phyloP scores from a whole-genome alignment of 1,140 invertebrate genomes.

The Nylanderia fulva region DNA sequence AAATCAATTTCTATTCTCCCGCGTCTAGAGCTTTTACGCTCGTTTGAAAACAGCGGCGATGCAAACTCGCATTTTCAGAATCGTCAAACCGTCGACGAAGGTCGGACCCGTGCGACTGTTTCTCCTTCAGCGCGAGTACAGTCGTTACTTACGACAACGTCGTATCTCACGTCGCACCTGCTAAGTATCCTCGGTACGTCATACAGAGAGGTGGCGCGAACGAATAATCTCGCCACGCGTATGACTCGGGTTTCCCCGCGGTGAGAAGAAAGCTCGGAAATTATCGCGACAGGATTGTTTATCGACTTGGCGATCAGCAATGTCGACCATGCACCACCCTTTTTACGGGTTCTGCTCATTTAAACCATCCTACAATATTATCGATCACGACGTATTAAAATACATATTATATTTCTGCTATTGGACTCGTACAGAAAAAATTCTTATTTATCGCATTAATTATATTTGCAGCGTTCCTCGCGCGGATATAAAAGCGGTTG shows the following conservation, averaged over 20 bases:
- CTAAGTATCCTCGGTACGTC: slow-evolving; percentile 70
- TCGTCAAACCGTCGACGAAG: slow-evolving; percentile 13
- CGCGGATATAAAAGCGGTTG: not conserved
- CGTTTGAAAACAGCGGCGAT: not conserved
- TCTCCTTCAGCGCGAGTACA: slow-evolving; percentile 11
- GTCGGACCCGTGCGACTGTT: slow-evolving; percentile 9
- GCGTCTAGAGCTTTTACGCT: not conserved
- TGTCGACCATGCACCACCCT: slow-evolving; percentile 3
- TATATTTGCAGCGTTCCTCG: not conserved
- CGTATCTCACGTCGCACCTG: slow-evolving; percentile 76
- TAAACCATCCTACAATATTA: slow-evolving; percentile 23
- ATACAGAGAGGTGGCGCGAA: slow-evolving; percentile 51
- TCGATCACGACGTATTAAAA: slow-evolving; percentile 46
- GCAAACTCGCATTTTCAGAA: slow-evolving; percentile 1
- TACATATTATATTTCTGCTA: slow-evolving; percentile 19
- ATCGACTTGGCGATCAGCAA: slow-evolving; percentile 51
- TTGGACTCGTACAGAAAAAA: not conserved
- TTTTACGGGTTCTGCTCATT: not conserved
- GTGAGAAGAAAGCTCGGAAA: slow-evolving; percentile 45
- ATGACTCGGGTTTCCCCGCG: slow-evolving; percentile 21
- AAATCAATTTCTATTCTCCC: slow-evolving; percentile 22
- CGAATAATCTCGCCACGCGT: slow-evolving; percentile 56
- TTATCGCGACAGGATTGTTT: slow-evolving; percentile 56
- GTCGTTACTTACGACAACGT: slow-evolving; percentile 71
- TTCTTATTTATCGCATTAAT: slow-evolving; percentile 48